Evolutionary conservation across 92 coral and sea anemone genomes (phyloP).

Genomic region (Actinernus sp.): DNA sequence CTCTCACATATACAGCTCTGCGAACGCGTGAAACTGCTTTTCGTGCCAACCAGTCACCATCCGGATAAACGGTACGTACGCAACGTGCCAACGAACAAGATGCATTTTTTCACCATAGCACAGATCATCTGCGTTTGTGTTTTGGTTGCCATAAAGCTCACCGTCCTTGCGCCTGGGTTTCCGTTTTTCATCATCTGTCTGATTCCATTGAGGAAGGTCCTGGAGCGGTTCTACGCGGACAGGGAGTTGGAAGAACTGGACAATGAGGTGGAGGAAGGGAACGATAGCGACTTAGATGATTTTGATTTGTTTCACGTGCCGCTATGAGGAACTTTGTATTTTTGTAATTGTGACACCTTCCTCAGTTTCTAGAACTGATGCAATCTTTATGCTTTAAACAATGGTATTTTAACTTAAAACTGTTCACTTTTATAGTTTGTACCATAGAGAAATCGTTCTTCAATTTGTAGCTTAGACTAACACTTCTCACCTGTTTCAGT

Average conservation of each 20-base stretch:
- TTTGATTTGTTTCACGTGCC: constrained; percentile 93
- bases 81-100: constrained; percentile 86
- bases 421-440: too few species aligned
- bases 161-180: constrained; percentile 77
- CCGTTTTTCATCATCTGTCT: constrained; percentile 91
- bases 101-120: constrained; percentile 91
- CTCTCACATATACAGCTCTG: constrained; percentile 91
- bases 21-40: constrained; percentile 83
- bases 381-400: too few species aligned
- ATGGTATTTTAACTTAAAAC: too few species aligned
- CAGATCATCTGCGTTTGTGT: constrained; percentile 79
- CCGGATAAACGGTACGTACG: constrained; percentile 86
- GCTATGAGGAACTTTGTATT: too few species aligned
- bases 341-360: too few species aligned
- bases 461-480: too few species aligned
- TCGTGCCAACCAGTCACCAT: constrained; percentile 85
- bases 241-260: constrained; percentile 89
- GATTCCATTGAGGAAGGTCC: constrained; percentile 83
- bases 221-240: constrained; percentile 80
- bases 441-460: too few species aligned
- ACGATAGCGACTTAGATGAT: constrained; percentile 95
- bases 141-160: constrained; percentile 76
- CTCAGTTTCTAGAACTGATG: too few species aligned
- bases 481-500: too few species aligned
- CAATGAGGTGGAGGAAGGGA: constrained; percentile 89